Evolutionary conservation across 1,140 invertebrate genomes (phyloP).

Genomic region (Pogonognathellus flavescens): DNA sequence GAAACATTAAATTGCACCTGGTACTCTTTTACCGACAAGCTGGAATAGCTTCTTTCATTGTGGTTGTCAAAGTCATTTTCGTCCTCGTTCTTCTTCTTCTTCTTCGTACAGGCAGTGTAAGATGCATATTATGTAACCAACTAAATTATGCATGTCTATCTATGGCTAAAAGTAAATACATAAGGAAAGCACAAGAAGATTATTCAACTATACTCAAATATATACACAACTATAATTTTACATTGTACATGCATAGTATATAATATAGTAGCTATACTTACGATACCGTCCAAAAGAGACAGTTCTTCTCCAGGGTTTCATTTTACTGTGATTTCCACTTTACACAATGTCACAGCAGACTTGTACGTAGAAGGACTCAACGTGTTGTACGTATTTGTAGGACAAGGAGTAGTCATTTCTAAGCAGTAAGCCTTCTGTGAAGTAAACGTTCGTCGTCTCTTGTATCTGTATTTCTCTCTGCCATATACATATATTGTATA

Average conservation of each 20-base stretch:
- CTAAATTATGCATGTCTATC: conserved; percentile 30
- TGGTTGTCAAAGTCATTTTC: conserved; percentile 27
- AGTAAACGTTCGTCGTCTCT: not conserved
- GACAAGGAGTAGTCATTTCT: not conserved
- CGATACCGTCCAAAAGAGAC: not conserved
- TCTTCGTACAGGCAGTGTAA: not conserved
- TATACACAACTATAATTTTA: not conserved
- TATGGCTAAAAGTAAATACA: conserved; percentile 4
- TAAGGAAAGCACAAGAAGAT: conserved; percentile 1
- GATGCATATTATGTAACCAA: conserved; percentile 28
- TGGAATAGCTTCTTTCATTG: conserved; percentile 43
- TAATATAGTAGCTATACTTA: not conserved
- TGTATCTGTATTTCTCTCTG: not conserved
- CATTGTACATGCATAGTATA: no score
- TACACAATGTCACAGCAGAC: no score
- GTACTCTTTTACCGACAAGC: conserved; percentile 25
- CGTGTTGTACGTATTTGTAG: no score
- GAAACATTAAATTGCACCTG: conserved; percentile 42
- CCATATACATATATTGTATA: no score
- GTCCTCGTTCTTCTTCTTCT: conserved; percentile 2
- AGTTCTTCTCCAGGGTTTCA: not conserved
- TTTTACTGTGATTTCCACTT: conserved; percentile 33
- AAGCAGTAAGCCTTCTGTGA: not conserved
- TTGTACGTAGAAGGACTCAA: no score
- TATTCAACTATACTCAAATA: not conserved